phyloP scores from a whole-genome alignment of 1,140 invertebrate genomes.

The Camponotus pennsylvanicus region DNA sequence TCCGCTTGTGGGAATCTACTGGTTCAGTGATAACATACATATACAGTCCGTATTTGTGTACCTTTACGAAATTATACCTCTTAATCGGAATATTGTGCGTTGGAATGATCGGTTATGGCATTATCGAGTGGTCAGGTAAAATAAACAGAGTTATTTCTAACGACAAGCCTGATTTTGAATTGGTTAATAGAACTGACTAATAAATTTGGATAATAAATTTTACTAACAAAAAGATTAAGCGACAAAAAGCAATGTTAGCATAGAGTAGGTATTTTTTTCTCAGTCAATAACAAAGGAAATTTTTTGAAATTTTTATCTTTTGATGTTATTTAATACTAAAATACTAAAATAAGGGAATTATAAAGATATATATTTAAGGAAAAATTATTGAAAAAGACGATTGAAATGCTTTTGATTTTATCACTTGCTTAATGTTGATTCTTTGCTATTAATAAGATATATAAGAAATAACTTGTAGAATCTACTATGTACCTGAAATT shows the following conservation, averaged over 20 bases:
- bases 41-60: conserved; percentile 92
- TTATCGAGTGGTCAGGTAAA: conserved; percentile 77
- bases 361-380: background rate
- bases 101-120: conserved; percentile 91
- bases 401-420: background rate
- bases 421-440: background rate
- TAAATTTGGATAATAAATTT: conserved; percentile 38
- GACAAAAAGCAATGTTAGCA: background rate
- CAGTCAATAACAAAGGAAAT: conserved; percentile 3
- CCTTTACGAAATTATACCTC: conserved; percentile 91
- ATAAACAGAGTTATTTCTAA: conserved; percentile 58
- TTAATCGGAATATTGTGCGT: conserved; percentile 91
- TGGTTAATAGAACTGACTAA: conserved; percentile 59
- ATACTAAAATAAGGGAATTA: conserved; percentile 3
- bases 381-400: background rate
- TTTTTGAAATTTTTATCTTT: background rate
- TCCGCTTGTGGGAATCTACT: conserved; percentile 95
- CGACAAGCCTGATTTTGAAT: conserved; percentile 80
- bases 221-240: conserved; percentile 48
- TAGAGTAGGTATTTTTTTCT: background rate
- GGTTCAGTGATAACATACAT: conserved; percentile 95
- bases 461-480: background rate
- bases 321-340: background rate
- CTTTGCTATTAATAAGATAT: background rate
- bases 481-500: conserved; percentile 21